These are phyloP conservation scores for Muraenolepis orangiensis DNA, from an alignment of 2,797 vertebrate genomes.

Conservation along the genomic window DNA sequence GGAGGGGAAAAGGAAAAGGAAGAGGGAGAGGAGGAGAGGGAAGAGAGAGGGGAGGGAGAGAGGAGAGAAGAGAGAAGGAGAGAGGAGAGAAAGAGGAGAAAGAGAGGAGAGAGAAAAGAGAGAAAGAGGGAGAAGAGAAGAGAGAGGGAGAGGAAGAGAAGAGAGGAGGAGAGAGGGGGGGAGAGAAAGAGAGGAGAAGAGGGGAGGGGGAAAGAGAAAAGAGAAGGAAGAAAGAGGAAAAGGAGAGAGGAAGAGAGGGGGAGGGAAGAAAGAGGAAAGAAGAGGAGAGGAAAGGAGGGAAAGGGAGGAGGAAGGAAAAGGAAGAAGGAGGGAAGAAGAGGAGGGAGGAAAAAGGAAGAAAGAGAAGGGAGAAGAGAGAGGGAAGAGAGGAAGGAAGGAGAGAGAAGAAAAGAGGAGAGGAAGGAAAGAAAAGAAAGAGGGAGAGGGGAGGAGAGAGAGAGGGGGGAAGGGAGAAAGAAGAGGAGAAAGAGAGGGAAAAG, in stretches of 20 bases:
- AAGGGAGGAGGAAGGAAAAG: neutral
- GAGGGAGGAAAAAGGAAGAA: neutral
- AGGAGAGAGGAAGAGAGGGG: no score
- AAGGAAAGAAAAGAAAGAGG: neutral
- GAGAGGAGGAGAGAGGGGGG: neutral
- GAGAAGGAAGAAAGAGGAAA: no score
- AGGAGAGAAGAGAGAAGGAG: slow-evolving; percentile 19
- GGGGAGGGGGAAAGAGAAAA: no score
- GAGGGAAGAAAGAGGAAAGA: no score
- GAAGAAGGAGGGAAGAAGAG: neutral
- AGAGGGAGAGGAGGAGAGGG: neutral
- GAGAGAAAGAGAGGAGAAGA: neutral
- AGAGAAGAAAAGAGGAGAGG: neutral
- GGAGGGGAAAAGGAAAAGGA: neutral
- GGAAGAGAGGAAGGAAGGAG: neutral
- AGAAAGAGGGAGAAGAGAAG: slow-evolving; percentile 6
- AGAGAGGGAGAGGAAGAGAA: slow-evolving; percentile 16
- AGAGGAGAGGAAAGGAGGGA: neutral
- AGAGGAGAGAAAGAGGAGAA: no score
- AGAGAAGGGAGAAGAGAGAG: neutral
- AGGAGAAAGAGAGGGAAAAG: neutral
- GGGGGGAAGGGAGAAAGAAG: no score
- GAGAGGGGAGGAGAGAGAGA: neutral
- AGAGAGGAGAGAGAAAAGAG: no score
- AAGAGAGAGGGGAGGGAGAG: neutral